Percentiles rank a stretch among this genome's conserved stretches.
phyloP scores from a whole-genome alignment of 2,888 invertebrate species.

The Melolontha melolontha region DNA sequence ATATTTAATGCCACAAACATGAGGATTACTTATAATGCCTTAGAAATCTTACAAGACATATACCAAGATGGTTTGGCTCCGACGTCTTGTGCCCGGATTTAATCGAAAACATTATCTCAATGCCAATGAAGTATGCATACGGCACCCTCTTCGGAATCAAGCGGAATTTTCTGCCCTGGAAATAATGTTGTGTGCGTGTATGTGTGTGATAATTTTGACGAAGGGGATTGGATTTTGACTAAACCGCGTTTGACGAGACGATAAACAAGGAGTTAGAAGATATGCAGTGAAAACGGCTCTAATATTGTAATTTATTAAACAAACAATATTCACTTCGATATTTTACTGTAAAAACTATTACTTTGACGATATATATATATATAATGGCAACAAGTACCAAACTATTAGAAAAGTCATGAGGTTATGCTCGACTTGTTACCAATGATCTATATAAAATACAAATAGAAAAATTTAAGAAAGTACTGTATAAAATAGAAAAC shows the following conservation, averaged over 20 bases:
- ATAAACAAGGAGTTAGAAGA: conserved; percentile 26
- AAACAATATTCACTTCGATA: conserved; percentile 5
- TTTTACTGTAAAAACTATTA: neutral
- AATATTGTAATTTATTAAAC: conserved; percentile 24
- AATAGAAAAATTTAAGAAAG: too few relatives aligned
- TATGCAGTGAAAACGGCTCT: conserved; percentile 18
- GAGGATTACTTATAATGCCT: conserved; percentile 56
- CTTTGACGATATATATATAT: too few relatives aligned
- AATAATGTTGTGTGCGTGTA: conserved; percentile 6
- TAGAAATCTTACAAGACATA: conserved; percentile 47
- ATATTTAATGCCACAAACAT: conserved; percentile 63
- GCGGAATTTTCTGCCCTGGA: conserved; percentile 34
- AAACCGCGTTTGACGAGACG: conserved; percentile 34
- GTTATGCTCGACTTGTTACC: too few relatives aligned
- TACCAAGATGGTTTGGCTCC: conserved; percentile 29
- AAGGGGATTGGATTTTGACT: conserved; percentile 36
- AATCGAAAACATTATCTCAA: conserved; percentile 43
- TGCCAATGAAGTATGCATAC: conserved; percentile 43
- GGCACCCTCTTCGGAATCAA: conserved; percentile 29
- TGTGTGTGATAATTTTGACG: conserved; percentile 29
- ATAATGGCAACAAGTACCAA: too few relatives aligned
- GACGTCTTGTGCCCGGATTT: conserved; percentile 31
- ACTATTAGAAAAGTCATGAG: too few relatives aligned
- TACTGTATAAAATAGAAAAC: too few relatives aligned
- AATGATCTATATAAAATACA: too few relatives aligned